Evolutionary conservation across 2,797 vertebrate species (phyloP).

Genomic region (Xenopus petersii): DNA sequence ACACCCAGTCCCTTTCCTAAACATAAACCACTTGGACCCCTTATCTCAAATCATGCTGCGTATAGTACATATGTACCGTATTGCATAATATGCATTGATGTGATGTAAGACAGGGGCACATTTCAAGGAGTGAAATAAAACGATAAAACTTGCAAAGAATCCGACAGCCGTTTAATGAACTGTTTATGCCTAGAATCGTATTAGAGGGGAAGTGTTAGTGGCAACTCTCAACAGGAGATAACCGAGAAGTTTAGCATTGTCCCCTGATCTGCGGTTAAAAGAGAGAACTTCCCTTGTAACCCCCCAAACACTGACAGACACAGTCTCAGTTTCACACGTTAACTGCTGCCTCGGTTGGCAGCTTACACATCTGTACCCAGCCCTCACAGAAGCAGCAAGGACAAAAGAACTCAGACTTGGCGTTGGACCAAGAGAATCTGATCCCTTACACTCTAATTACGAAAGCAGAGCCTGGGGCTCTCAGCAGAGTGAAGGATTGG

Average conservation of each 20-base stretch:
- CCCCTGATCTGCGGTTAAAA: conserved; percentile 50
- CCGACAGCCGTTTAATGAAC: too few relatives aligned
- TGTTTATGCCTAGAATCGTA: too few relatives aligned
- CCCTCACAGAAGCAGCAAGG: conserved; percentile 11
- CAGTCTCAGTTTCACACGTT: rapidly evolving
- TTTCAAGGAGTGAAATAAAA: too few relatives aligned
- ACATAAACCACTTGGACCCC: too few relatives aligned
- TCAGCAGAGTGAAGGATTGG: background rate
- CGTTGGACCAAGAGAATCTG: conserved; percentile 6
- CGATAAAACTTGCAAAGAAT: too few relatives aligned
- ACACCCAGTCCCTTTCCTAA: too few relatives aligned
- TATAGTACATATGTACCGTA: too few relatives aligned
- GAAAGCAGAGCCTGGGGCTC: background rate
- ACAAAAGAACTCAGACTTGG: conserved; percentile 13
- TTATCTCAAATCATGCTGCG: too few relatives aligned
- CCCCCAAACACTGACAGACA: background rate
- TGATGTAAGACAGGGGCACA: too few relatives aligned
- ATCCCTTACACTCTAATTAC: background rate
- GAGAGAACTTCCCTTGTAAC: background rate
- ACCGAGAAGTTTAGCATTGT: conserved; percentile 43
- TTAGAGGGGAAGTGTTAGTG: too few relatives aligned
- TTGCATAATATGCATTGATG: too few relatives aligned
- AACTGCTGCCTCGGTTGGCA: conserved; percentile 48
- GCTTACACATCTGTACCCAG: conserved; percentile 13
- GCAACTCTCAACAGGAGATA: background rate